These are phyloP conservation scores for Lucilia sericata DNA, from an alignment of 1,140 invertebrate genomes.

Conservation along the genomic window DNA sequence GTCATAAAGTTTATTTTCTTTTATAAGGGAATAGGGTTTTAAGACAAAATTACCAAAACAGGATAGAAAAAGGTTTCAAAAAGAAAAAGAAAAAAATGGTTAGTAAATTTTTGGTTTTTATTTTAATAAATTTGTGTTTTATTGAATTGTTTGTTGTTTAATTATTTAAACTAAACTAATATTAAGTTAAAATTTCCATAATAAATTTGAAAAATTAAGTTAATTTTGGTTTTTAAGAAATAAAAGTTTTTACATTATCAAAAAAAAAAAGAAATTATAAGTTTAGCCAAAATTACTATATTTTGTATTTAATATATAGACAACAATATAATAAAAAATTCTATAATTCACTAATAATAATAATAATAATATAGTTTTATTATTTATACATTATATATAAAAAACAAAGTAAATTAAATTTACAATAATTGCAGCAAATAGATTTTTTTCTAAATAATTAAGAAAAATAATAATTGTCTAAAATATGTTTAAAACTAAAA, in stretches of 20 bases:
- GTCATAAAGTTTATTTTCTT: too few relatives aligned
- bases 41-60: neutral
- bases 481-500: too few relatives aligned
- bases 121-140: neutral
- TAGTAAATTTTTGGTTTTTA: neutral
- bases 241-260: neutral
- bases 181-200: neutral
- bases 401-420: conserved; percentile 29
- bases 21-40: too few relatives aligned
- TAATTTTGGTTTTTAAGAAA: too few relatives aligned
- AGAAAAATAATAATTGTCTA: neutral
- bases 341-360: neutral
- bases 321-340: neutral
- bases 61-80: neutral
- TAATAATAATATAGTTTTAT: neutral
- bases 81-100: neutral
- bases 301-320: neutral
- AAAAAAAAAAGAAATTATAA: neutral
- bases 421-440: conserved; percentile 14
- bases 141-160: neutral
- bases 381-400: neutral
- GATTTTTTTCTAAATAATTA: neutral
- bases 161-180: neutral
- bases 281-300: too few relatives aligned
- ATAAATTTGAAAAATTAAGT: too few relatives aligned